Base-by-base conservation (phyloP, 2,888 invertebrate genomes). In the Lydus trimaculatus region DNA sequence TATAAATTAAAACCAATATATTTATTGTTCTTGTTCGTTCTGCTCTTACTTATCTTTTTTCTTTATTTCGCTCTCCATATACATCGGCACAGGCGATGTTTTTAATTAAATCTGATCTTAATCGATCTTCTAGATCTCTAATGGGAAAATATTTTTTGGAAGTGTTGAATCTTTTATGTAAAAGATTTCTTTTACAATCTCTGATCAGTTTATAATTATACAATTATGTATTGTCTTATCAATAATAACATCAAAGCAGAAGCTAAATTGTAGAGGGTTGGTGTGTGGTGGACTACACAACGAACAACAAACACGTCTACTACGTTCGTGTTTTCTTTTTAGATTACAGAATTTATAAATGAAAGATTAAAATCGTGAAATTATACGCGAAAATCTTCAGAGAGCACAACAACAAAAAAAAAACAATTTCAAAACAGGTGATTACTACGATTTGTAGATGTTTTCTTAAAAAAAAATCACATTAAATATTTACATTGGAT, bases 161-260 rank as follows among this genome's bases (percentile, higher is more conserved):
- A 52, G 52, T 25, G 52, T 52, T 52, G 52, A 25, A 52, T 52
- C 52, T 52, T 52, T 52, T 25, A 43, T 43, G 43, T 48, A 48
- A 48, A 48, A 17, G 20, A 20, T 48, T 52, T 13, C 13, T 23
- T 52, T 52, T 52, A 13, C 4, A 52, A 52, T 61, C 39, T 31
- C 11, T 20, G 52, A 52, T 64, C 67, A 64, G 63, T 61, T 70
- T 70, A 70, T 70, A 70, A 70, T 70, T 70, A 70, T 67, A 70
- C 70, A 70, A 70, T 70, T 70, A 70, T 70, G 67, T 62, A 67
- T 70, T 70, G 66, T 63, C 70, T 70, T 70, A 70, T 70, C 70
- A 64, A 67, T 67, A 70, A 70, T 70, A 67, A 39, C 70, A 70
- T 70, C 70, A 63, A 43, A 59, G 63, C 48, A 52, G 58, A 58